Evolutionary conservation across 64 coral and sea anemone genomes (phyloP).

Genomic region (Pocillopora verrucosa): DNA sequence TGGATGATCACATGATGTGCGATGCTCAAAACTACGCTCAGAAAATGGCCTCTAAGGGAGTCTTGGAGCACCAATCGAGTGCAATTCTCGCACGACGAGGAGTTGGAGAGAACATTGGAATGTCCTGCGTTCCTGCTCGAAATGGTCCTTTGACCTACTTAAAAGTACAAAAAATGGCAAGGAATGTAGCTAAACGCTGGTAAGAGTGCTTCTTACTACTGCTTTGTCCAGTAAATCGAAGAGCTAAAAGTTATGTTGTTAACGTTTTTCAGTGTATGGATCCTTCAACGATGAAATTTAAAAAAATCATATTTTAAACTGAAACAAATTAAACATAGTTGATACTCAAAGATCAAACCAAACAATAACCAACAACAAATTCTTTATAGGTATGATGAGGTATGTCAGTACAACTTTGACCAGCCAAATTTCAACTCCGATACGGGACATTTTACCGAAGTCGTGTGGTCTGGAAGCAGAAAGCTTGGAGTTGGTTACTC

Average conservation of each 20-base stretch:
- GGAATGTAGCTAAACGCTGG: conserved; percentile 26
- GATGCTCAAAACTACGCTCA: conserved; percentile 63
- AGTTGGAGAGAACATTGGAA: conserved; percentile 49
- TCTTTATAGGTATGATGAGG: conserved; percentile 84
- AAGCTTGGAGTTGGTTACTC: conserved; percentile 86
- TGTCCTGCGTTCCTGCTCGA: background rate
- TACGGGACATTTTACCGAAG: conserved; percentile 87
- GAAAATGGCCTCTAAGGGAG: conserved; percentile 51
- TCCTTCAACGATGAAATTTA: too few species aligned
- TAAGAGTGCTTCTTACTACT: background rate
- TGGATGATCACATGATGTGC: conserved; percentile 60
- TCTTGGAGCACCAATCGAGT: conserved; percentile 42
- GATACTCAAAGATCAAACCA: background rate
- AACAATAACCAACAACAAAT: background rate
- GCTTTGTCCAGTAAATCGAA: background rate
- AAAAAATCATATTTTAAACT: too few species aligned
- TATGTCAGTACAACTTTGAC: conserved; percentile 76
- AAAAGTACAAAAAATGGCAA: background rate
- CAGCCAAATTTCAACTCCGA: conserved; percentile 13
- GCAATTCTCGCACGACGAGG: conserved; percentile 46
- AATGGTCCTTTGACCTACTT: background rate
- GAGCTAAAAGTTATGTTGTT: too few species aligned
- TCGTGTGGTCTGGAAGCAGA: conserved; percentile 83
- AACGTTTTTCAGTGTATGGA: too few species aligned
- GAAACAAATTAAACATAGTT: too few species aligned